phyloP scores from a whole-genome alignment of 1,140 invertebrate genomes.

The Elymnias hypermnestra region DNA sequence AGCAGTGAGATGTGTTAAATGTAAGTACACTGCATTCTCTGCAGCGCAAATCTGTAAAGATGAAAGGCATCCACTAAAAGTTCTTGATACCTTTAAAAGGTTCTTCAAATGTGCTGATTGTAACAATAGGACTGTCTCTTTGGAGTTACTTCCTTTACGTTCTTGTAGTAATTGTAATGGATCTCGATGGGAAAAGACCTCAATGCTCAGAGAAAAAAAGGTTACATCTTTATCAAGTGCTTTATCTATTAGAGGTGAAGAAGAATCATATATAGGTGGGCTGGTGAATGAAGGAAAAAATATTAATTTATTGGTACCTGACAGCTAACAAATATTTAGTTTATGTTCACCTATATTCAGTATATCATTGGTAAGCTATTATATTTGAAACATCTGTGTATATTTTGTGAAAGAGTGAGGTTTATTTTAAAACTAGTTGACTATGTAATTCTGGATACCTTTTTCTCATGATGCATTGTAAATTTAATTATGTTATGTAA shows the following conservation, averaged over 20 bases:
- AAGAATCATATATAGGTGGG: constrained; percentile 82
- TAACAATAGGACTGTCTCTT: constrained; percentile 85
- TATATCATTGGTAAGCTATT: too few relatives aligned
- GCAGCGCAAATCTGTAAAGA: constrained; percentile 89
- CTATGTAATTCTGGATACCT: too few relatives aligned
- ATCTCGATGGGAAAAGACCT: constrained; percentile 84
- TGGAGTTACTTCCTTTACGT: constrained; percentile 85
- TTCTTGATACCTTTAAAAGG: constrained; percentile 87
- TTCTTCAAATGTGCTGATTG: constrained; percentile 95
- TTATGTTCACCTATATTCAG: too few relatives aligned
- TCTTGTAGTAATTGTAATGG: constrained; percentile 87
- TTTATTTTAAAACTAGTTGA: too few relatives aligned
- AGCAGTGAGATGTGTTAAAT: constrained; percentile 91
- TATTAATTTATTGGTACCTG: constrained; percentile 82
- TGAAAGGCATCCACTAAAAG: constrained; percentile 86
- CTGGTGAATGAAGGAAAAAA: constrained; percentile 74
- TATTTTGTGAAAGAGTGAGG: too few relatives aligned
- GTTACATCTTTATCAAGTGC: constrained; percentile 67
- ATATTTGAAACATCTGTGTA: too few relatives aligned
- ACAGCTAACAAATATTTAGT: constrained; percentile 33
- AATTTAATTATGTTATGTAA: too few relatives aligned
- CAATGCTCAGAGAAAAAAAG: constrained; percentile 87
- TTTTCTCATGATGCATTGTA: too few relatives aligned
- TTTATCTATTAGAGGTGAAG: constrained; percentile 84
- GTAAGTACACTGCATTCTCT: constrained; percentile 92